These are phyloP conservation scores for Lepidurus couesii DNA, from an alignment of 1,140 invertebrate species.

Conservation along the genomic window DNA sequence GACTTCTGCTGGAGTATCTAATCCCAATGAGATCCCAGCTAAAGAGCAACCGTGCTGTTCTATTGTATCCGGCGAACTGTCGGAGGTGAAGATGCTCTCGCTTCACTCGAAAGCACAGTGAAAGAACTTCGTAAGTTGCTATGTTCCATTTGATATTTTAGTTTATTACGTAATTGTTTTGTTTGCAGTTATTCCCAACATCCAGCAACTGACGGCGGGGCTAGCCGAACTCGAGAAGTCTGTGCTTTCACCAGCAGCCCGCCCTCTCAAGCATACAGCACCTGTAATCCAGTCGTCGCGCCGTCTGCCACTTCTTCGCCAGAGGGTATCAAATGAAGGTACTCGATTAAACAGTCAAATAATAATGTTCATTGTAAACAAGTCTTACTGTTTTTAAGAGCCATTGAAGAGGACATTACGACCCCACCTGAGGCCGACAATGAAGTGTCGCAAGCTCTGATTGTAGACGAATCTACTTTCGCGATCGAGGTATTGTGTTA, in stretches of 20 bases:
- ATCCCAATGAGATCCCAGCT: no score
- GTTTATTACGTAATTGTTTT: neutral
- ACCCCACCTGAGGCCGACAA: neutral
- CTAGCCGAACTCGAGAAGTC: neutral
- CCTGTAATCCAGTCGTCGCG: neutral
- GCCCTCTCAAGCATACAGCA: neutral
- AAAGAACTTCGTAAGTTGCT: no score
- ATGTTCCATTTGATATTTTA: no score
- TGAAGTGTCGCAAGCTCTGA: neutral
- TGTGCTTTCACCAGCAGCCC: neutral
- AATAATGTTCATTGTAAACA: neutral
- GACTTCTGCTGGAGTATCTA: no score
- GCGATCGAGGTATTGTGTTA: neutral
- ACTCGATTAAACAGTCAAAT: neutral
- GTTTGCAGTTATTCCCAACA: neutral
- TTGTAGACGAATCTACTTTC: neutral
- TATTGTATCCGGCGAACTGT: no score
- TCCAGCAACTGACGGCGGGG: neutral
- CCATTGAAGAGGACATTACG: neutral
- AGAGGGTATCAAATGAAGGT: neutral
- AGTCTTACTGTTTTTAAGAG: neutral
- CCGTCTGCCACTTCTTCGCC: neutral
- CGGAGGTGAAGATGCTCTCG: no score
- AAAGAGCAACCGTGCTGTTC: no score
- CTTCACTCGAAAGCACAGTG: no score